Percentiles rank a stretch among this genome's conserved stretches.
phyloP scores from a whole-genome alignment of 2,888 invertebrate genomes.

The Mantis religiosa region DNA sequence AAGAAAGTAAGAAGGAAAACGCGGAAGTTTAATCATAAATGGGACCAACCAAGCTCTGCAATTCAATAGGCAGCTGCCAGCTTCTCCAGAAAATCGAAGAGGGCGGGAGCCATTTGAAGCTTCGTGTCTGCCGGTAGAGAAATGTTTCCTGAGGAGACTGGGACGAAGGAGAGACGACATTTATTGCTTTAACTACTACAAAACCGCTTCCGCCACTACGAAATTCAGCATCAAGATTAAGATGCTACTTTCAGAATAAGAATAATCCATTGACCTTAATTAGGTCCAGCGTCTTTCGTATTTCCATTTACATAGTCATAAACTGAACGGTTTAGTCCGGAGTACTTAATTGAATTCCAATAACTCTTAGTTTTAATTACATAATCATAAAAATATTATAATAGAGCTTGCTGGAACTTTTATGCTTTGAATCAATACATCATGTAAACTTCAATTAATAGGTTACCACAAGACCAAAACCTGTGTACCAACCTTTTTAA shows the following conservation, averaged over 20 bases:
- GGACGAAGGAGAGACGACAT: not conserved
- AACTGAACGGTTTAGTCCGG: not conserved
- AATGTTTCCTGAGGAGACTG: not conserved
- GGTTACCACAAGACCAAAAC: no score
- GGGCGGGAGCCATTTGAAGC: not conserved
- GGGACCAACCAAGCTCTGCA: constrained; percentile 13
- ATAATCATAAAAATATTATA: no score
- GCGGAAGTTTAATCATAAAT: constrained; percentile 17
- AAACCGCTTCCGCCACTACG: not conserved
- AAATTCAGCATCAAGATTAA: not conserved
- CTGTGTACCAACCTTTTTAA: no score
- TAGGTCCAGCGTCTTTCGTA: not conserved
- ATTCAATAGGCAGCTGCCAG: constrained; percentile 16
- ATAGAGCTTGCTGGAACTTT: no score
- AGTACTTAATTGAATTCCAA: not conserved
- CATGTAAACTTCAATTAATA: no score
- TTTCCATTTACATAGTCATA: not conserved
- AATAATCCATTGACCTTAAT: not conserved
- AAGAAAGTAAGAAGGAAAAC: constrained; percentile 1
- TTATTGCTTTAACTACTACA: not conserved
- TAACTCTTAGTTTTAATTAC: not conserved
- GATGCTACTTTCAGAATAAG: not conserved
- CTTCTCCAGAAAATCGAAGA: not conserved
- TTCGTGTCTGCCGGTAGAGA: not conserved
- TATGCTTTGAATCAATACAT: no score